phyloP scores from a whole-genome alignment of 2,113 vertebrate species.

The Oostethus manadensis region DNA sequence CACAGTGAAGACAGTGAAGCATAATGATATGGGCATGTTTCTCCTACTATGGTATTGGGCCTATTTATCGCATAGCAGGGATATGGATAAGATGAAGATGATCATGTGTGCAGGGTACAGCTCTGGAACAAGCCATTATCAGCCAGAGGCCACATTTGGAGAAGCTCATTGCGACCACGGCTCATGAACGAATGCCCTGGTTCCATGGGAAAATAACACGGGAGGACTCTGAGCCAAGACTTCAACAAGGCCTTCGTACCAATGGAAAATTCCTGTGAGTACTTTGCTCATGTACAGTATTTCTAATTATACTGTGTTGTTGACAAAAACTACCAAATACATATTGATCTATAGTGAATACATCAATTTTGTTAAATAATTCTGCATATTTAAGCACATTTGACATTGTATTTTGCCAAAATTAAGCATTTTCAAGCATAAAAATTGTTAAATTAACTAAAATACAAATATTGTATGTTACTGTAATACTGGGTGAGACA shows the following conservation, averaged over 20 bases:
- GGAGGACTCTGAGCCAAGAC: slow-evolving; percentile 79
- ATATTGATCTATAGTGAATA: too few species aligned
- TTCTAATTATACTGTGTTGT: neutral
- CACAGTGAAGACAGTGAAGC: too few species aligned
- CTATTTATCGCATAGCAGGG: too few species aligned
- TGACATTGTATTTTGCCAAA: too few species aligned
- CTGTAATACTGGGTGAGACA: too few species aligned
- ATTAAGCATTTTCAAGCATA: too few species aligned
- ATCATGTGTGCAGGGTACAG: slow-evolving; percentile 75
- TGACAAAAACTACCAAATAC: neutral
- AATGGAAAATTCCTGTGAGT: slow-evolving; percentile 94
- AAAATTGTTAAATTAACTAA: too few species aligned
- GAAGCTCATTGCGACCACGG: slow-evolving; percentile 91
- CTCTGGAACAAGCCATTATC: slow-evolving; percentile 93
- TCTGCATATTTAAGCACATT: too few species aligned
- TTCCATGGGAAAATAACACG: slow-evolving; percentile 87
- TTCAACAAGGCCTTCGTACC: slow-evolving; percentile 72
- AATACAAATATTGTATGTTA: too few species aligned
- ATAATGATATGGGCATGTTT: too few species aligned
- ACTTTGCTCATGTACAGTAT: neutral
- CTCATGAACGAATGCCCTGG: slow-evolving; percentile 95
- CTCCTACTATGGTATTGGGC: too few species aligned
- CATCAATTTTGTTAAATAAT: too few species aligned
- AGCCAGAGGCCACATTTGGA: slow-evolving; percentile 95
- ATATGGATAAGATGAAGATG: neutral